Evolutionary conservation across 2,113 vertebrate genomes (phyloP).

Genomic region (Actinemys pallida): DNA sequence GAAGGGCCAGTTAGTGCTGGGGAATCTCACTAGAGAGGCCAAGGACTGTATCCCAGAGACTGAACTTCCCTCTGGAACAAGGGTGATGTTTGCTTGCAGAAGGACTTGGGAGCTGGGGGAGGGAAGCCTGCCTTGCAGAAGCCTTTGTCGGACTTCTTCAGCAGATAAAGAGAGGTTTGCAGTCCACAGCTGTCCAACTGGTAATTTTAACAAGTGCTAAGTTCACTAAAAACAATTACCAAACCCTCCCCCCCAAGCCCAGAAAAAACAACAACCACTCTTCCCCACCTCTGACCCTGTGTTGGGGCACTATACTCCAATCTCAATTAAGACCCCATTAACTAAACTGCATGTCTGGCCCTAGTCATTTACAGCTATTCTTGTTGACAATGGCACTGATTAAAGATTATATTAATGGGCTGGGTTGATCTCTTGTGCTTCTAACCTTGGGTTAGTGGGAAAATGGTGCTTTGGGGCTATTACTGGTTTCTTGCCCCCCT

Average conservation of each 20-base stretch:
- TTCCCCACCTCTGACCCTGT: not conserved
- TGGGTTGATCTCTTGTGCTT: constrained; percentile 4
- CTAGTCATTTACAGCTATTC: constrained; percentile 47
- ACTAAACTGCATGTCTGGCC: constrained; percentile 35
- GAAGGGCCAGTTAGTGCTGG: no score
- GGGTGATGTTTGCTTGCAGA: not conserved
- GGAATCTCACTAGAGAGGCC: not conserved
- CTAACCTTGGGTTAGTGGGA: not conserved
- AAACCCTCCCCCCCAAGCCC: not conserved
- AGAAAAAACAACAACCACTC: not conserved
- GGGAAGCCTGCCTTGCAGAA: not conserved
- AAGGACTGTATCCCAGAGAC: not conserved
- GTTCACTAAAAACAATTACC: not conserved
- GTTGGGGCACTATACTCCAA: not conserved
- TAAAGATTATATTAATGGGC: constrained; percentile 34
- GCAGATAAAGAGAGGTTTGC: not conserved
- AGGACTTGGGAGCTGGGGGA: not conserved
- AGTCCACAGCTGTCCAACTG: not conserved
- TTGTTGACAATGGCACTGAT: constrained; percentile 63
- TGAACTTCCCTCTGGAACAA: no score
- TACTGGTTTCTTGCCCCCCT: not conserved
- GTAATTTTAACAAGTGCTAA: not conserved
- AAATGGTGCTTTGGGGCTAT: not conserved
- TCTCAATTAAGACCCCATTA: constrained; percentile 52
- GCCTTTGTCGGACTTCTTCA: not conserved